Base-by-base conservation (phyloP, 2,797 vertebrate species). In the Austrolebias charrua region DNA sequence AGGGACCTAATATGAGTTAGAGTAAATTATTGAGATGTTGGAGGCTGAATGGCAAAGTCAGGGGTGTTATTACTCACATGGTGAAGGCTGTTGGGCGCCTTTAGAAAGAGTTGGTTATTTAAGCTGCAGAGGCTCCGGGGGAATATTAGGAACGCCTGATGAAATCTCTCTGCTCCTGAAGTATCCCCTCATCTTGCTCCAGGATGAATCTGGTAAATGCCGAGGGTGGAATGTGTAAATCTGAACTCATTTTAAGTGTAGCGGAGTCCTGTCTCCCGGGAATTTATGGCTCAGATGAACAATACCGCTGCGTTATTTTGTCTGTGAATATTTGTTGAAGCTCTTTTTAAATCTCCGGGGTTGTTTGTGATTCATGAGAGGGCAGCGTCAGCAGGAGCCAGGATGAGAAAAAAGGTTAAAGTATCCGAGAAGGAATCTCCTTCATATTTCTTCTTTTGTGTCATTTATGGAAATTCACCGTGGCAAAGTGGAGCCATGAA, bases 391-490 rank as follows among this genome's bases (percentile, higher is more conserved):
- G 14, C 1, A 2, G n/a, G 20, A 67, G 59, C 47, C 15, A 7
- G 40, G 63, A 50, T 45, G 48, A 43, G 57, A 44, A 5, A 38
- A 43, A 33, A 8, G 20, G 38, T 35, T 7, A 51, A 73, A 74
- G 71, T 42, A 69, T 66, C 72, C 19, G 71, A 60, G 75, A 63
- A 63, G 73, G 78, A 82, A 76, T 59, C 61, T 33, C 35, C 15
- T 13, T 71, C 79, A 85, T 87, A 85, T 81, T 82, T 86, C 85
- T 84, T 75, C 77, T 78, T 87, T 73, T 80, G 66, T 81, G 77
- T 83, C 83, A 80, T 83, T 89, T 86, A 88, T 87, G 84, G 76
- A 85, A 89, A 90, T 87, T 66, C 53, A 59, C 55, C 55, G 50
- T 20, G 66, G 71, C 67, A 73, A 79, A 85, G 49, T 55, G 74